phyloP scores from a whole-genome alignment of 2,888 invertebrate species.

The Microctonus brassicae region DNA sequence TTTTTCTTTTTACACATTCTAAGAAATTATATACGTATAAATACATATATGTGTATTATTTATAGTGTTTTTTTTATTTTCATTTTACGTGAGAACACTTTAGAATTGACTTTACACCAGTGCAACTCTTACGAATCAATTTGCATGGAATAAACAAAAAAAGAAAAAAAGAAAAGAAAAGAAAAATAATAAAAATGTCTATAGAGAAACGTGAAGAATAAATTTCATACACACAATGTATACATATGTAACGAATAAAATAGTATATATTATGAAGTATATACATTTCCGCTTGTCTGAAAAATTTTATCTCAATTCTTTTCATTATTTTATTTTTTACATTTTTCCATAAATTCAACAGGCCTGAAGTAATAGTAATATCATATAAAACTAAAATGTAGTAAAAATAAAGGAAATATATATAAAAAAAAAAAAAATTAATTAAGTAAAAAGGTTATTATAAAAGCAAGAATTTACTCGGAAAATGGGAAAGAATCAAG shows the following conservation, averaged over 20 bases:
- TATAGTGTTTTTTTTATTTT: slow-evolving; percentile 25
- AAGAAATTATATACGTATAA: neutral
- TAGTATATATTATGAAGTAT: slow-evolving; percentile 2
- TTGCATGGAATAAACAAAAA: too few relatives aligned
- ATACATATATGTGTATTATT: neutral
- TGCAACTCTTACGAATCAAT: slow-evolving; percentile 28
- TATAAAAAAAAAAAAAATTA: slow-evolving; percentile 15
- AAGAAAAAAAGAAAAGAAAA: too few relatives aligned
- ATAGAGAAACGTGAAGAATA: slow-evolving; percentile 27
- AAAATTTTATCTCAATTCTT: slow-evolving; percentile 38
- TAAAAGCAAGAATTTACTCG: neutral
- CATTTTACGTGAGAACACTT: slow-evolving; percentile 13
- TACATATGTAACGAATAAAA: slow-evolving; percentile 25
- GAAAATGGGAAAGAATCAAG: neutral
- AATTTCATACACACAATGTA: slow-evolving; percentile 25
- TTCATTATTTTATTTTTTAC: slow-evolving; percentile 20
- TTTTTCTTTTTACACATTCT: neutral
- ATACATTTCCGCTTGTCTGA: slow-evolving; percentile 31
- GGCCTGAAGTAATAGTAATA: neutral
- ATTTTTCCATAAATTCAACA: slow-evolving; percentile 18
- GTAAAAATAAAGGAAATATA: neutral
- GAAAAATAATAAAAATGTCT: slow-evolving; percentile 33
- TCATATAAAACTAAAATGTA: neutral
- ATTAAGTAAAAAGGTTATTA: neutral
- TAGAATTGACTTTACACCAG: neutral